Evolutionary conservation across 2,888 invertebrate species (phyloP), one percentile per base, ranked within the genome.

Genomic region (Ctena decussata): DNA sequence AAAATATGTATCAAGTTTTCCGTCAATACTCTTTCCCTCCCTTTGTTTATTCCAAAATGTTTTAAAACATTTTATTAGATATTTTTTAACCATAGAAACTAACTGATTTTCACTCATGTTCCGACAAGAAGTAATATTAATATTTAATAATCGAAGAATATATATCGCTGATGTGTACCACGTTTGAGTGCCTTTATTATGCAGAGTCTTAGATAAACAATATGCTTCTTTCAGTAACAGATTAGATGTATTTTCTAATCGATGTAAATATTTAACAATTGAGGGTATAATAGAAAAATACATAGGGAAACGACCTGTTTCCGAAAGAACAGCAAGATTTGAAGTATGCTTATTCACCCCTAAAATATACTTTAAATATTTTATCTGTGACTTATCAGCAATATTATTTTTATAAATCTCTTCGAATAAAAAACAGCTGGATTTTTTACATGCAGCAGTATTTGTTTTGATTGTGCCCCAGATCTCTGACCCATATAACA

Each of bases 261-360:
- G 32, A 65, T 65, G 65, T 35, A 65, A 30, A 32, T 65, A 65
- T 65, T 65, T 65, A 32, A 35, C 35, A 5, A 35, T 35, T 5
- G 35, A 11, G n/a, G 21, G 21, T n/a, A 53, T n/a, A 21, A 53
- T 53, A n/a, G n/a, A 53, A 8, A 53, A 53, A 53, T 53, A n/a
- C 53, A 53, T 53, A n/a, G 53, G 53, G 53, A 53, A 53, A 53
- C 53, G 53, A n/a, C n/a, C n/a, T n/a, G n/a, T n/a, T n/a, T n/a
- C n/a, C n/a, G n/a, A n/a, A n/a, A n/a, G n/a, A n/a, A n/a, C n/a
- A n/a, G n/a, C n/a, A n/a, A n/a, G n/a, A n/a, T n/a, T n/a, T n/a
- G n/a, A n/a, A n/a, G n/a, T n/a, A n/a, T n/a, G n/a, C n/a, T n/a
- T n/a, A n/a, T n/a, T n/a, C n/a, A n/a, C n/a, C n/a, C n/a, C n/a